phyloP scores from a whole-genome alignment of 2,888 invertebrate species.

The Drosophila meridionalis region DNA sequence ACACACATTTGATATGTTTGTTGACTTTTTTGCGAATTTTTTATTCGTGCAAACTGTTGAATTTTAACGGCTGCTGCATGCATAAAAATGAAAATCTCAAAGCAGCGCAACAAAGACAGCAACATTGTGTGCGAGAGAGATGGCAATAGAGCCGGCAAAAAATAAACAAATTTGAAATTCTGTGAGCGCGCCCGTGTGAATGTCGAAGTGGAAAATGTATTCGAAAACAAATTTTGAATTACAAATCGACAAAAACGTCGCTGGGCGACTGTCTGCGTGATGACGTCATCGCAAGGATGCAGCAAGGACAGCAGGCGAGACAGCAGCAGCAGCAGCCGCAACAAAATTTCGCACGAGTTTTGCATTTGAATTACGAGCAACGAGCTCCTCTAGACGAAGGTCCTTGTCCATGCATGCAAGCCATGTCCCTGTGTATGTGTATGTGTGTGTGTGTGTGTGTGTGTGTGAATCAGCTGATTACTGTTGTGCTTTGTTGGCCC shows the following conservation, averaged over 20 bases:
- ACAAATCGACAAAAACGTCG: conserved; percentile 70
- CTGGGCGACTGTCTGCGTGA: conserved; percentile 37
- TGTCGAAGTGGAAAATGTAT: conserved; percentile 78
- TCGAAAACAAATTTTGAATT: conserved; percentile 81
- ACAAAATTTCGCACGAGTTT: conserved; percentile 81
- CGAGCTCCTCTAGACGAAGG: conserved; percentile 60
- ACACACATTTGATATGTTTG: conserved; percentile 17
- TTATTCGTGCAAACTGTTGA: conserved; percentile 71
- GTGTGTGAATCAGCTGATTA: conserved; percentile 70
- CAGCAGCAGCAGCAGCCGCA: conserved; percentile 47
- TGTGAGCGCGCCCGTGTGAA: conserved; percentile 63
- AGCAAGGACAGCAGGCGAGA: conserved; percentile 53
- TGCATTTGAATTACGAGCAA: conserved; percentile 82
- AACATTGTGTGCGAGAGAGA: conserved; percentile 2
- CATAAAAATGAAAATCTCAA: conserved; percentile 72
- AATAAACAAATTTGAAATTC: conserved; percentile 77
- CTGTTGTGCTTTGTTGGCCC: conserved; percentile 65
- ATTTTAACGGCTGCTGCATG: conserved; percentile 80
- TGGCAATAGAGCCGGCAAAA: conserved; percentile 6
- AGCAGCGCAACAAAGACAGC: conserved; percentile 31
- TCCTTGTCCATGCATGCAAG: conserved; percentile 28
- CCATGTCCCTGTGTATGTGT: conserved; percentile 27
- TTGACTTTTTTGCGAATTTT: conserved; percentile 33
- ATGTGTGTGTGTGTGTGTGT: conserved; percentile 26
- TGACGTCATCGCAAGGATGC: conserved; percentile 77